These are phyloP conservation scores for Phrynosoma platyrhinos DNA, from an alignment of 2,113 vertebrate species.

Conservation along the genomic window DNA sequence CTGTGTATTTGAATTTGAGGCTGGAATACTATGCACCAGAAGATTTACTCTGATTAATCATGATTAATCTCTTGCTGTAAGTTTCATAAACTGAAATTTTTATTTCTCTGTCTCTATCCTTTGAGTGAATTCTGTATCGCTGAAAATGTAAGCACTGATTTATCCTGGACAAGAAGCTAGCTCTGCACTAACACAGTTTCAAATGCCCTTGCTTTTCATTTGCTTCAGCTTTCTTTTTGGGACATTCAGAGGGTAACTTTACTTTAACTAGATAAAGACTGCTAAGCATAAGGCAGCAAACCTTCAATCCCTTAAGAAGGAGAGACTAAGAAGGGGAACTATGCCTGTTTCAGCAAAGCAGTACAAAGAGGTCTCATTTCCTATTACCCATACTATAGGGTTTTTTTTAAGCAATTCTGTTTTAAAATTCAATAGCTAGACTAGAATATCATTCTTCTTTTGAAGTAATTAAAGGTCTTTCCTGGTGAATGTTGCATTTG, in stretches of 20 bases:
- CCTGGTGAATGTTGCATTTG: background rate
- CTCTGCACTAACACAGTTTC: background rate
- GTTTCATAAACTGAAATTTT: background rate
- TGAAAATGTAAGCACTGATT: background rate
- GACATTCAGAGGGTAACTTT: background rate
- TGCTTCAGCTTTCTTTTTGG: background rate
- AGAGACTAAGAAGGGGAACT: too few relatives aligned
- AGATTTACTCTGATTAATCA: background rate
- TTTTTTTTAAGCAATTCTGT: too few relatives aligned
- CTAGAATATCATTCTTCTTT: background rate
- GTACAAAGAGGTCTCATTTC: background rate
- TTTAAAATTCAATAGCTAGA: background rate
- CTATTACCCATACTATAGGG: background rate
- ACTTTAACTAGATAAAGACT: too few relatives aligned
- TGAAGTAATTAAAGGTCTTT: background rate
- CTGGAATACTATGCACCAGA: background rate
- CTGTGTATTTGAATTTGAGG: background rate
- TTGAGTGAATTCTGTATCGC: background rate
- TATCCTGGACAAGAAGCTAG: background rate
- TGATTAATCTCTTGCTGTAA: background rate
- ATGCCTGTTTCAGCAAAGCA: background rate
- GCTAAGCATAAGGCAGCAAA: too few relatives aligned
- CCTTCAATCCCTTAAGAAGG: too few relatives aligned
- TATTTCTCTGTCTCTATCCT: background rate
- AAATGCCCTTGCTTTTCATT: background rate